Conservation (phyloP, 2,888 invertebrate genomes). For the Xestia rhomboidea region DNA sequence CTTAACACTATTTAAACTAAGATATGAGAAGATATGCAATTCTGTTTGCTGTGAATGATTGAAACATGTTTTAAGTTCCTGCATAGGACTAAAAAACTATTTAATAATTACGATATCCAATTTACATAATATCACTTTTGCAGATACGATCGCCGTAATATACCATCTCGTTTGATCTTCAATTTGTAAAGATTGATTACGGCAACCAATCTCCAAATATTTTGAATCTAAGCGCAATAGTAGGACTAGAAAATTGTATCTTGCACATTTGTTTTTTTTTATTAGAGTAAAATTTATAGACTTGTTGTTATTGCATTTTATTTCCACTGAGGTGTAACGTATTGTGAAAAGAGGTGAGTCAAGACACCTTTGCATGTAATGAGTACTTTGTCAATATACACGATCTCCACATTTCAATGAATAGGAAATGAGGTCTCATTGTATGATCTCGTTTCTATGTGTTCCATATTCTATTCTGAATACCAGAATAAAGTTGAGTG, state of each 20-base stretch:
- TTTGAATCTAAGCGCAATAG: slow-evolving; percentile 3
- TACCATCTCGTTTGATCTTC: not conserved
- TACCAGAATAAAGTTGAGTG: not conserved
- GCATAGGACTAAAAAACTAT: not conserved
- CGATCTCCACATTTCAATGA: slow-evolving; percentile 27
- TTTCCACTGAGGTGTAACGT: slow-evolving; percentile 20
- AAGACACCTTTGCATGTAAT: slow-evolving; percentile 20
- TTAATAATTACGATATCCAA: not conserved
- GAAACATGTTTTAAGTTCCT: not conserved
- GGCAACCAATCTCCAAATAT: slow-evolving; percentile 1
- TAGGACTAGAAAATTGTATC: slow-evolving; percentile 13
- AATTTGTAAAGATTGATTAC: not conserved
- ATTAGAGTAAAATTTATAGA: slow-evolving; percentile 40
- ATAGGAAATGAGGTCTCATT: slow-evolving; percentile 21
- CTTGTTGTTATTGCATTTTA: slow-evolving; percentile 48
- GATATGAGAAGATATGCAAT: slow-evolving; percentile 29
- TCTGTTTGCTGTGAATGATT: slow-evolving; percentile 35
- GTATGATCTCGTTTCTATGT: slow-evolving; percentile 14
- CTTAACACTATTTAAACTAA: slow-evolving; percentile 41
- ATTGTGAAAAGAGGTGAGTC: not conserved
- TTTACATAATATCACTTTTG: not conserved
- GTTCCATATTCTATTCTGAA: slow-evolving; percentile 9
- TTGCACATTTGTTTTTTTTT: slow-evolving; percentile 36
- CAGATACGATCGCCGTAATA: not conserved
- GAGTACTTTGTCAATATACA: slow-evolving; percentile 11